Base-by-base conservation (phyloP, 2,888 invertebrate genomes). In the Cephonodes hylas region DNA sequence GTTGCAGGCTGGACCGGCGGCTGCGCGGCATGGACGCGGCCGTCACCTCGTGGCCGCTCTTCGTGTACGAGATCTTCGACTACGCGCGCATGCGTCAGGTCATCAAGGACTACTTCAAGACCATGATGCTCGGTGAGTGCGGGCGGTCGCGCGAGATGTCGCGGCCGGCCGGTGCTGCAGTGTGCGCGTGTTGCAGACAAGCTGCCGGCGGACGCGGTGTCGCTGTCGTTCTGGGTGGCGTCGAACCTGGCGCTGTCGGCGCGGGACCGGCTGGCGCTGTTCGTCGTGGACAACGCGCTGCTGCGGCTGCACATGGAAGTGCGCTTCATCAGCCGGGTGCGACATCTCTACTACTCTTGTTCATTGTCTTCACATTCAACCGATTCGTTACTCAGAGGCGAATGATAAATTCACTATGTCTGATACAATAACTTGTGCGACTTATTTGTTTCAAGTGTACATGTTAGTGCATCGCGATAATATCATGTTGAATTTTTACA, bases 191-290 rank as follows among this genome's bases (percentile, higher is more conserved):
- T 15, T 61, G 61, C 75, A 79, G 84, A 63, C 59, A 70, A 73
- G 71, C 66, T 89, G 75, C 93, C 92, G n/a, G 71, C 65, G 69
- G 91, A 89, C 61, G 73, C 86, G 66, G 84, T 89, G 75, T 76
- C 88, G 77, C 84, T 93, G 74, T 93, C 93, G 66, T 93, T 87
- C 83, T 92, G 91, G 91, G 86, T 84, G 78, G 89, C 90, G 61
- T 85, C 87, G 45, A 91, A 92, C 84, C 77, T 92, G 79, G 70
- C 86, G 76, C 82, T 90, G 74, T 61, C 84, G 62, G 65, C 74
- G 70, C 81, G 84, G 66, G 91, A 88, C 77, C 81, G 89, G 0
- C 81, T 87, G 8, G 81, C 84, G 71, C 83, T 92, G 59, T 83
- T 92, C 79, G 70, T 63, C 15, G 83, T 79, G 5, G 90, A 90